Evolutionary conservation across 2,797 vertebrate genomes (phyloP).

Genomic region (Acestrorhynchus altus): DNA sequence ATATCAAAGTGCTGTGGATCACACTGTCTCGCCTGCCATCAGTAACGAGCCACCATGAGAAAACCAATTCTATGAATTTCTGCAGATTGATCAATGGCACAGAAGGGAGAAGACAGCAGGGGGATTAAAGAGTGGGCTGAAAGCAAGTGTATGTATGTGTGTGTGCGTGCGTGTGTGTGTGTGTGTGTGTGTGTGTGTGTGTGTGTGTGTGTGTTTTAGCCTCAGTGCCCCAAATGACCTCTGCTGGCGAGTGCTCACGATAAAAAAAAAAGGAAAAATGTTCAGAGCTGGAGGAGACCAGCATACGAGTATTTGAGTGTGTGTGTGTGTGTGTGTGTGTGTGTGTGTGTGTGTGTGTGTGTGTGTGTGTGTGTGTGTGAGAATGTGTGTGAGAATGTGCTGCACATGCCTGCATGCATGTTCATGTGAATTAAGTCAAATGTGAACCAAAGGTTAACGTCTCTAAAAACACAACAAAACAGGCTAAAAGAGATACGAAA

Average conservation of each 20-base stretch:
- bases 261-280: not conserved
- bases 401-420: slow-evolving; percentile 19
- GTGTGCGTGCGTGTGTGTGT: slow-evolving; percentile 6
- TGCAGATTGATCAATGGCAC: slow-evolving; percentile 63
- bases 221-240: slow-evolving; percentile 16
- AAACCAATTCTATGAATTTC: slow-evolving; percentile 60
- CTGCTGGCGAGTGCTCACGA: slow-evolving; percentile 4
- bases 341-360: slow-evolving; percentile 17
- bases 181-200: not conserved
- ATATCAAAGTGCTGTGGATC: slow-evolving; percentile 63
- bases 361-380: slow-evolving; percentile 19
- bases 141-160: slow-evolving; percentile 26
- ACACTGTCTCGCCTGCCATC: slow-evolving; percentile 30
- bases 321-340: slow-evolving; percentile 6
- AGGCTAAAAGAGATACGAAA: not conserved
- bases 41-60: slow-evolving; percentile 50
- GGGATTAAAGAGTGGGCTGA: slow-evolving; percentile 28
- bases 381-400: slow-evolving; percentile 26
- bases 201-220: not conserved
- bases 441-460: slow-evolving; percentile 1
- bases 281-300: not conserved
- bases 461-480: not conserved
- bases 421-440: not conserved
- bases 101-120: slow-evolving; percentile 33
- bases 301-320: slow-evolving; percentile 1